These are phyloP conservation scores for Aplodontia rufa DNA, from an alignment of 2,113 vertebrate genomes.

Conservation along the genomic window DNA sequence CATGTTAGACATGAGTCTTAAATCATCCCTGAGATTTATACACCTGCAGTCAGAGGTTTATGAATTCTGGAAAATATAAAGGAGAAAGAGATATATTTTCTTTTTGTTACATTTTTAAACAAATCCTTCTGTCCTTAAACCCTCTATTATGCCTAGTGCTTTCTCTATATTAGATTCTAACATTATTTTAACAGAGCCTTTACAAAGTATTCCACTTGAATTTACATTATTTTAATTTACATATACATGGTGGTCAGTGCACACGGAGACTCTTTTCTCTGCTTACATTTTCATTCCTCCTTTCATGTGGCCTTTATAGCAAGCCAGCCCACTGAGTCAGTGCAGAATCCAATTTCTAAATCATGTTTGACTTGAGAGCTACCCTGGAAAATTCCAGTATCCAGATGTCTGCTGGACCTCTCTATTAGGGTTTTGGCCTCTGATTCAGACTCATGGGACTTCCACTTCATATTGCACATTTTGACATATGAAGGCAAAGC, in stretches of 20 bases:
- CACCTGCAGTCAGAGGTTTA: not conserved
- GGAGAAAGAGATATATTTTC: not conserved
- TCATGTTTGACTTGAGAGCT: constrained; percentile 56
- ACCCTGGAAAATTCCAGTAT: constrained; percentile 61
- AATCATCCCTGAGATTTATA: constrained; percentile 6
- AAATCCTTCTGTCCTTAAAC: constrained; percentile 30
- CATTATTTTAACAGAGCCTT: not conserved
- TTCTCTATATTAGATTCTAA: not conserved
- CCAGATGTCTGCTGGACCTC: constrained; percentile 19
- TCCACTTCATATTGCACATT: constrained; percentile 31
- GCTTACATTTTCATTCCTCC: constrained; percentile 40
- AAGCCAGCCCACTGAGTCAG: constrained; percentile 29
- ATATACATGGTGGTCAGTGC: not conserved
- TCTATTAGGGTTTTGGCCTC: constrained; percentile 35
- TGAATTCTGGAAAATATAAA: constrained; percentile 17
- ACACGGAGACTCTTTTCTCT: constrained; percentile 3
- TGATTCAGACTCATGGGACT: constrained; percentile 10
- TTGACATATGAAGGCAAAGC: constrained; percentile 39
- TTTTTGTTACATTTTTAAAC: not conserved
- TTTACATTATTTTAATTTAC: constrained; percentile 25
- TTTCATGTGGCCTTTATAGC: constrained; percentile 15
- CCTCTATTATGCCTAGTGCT: not conserved
- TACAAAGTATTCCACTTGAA: not conserved
- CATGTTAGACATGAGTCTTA: constrained; percentile 36
- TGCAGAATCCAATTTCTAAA: constrained; percentile 53